These are phyloP conservation scores for Phylloscopus collybita DNA, from an alignment of 2,797 vertebrate species.

Conservation along the genomic window DNA sequence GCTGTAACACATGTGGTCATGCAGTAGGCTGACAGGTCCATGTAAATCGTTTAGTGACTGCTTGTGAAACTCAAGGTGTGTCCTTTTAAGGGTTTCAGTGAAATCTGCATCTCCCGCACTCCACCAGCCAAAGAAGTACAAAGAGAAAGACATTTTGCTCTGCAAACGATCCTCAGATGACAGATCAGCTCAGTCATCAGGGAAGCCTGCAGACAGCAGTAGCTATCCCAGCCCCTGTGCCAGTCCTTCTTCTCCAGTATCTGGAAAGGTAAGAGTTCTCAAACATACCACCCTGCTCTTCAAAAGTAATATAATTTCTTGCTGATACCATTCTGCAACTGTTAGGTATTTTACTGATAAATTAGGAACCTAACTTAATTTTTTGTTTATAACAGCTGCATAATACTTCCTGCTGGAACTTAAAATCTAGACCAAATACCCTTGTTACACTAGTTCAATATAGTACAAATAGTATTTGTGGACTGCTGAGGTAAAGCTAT, in stretches of 20 bases:
- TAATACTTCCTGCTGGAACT: not conserved
- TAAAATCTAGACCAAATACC: not conserved
- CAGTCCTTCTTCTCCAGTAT: constrained; percentile 73
- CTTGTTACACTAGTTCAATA: not conserved
- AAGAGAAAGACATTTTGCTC: constrained; percentile 73
- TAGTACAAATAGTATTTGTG: not conserved
- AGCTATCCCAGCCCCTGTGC: constrained; percentile 76
- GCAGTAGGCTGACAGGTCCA: not conserved
- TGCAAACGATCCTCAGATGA: constrained; percentile 76
- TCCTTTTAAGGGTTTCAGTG: constrained; percentile 66
- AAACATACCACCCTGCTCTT: not conserved
- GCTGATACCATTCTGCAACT: not conserved
- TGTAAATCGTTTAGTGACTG: not conserved
- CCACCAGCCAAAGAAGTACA: constrained; percentile 72
- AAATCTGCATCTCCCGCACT: constrained; percentile 66
- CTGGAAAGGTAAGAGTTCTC: constrained; percentile 81
- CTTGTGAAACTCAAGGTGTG: not conserved
- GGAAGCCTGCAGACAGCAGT: constrained; percentile 75
- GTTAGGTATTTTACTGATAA: not conserved
- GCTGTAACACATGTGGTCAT: not conserved
- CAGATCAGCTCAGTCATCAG: constrained; percentile 75
- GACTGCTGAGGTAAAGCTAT: not conserved
- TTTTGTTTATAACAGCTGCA: not conserved
- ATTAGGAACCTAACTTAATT: not conserved
- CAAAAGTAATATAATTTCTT: not conserved